These are phyloP conservation scores for Andrena dorsata DNA, from an alignment of 2,888 invertebrate species.

Conservation along the genomic window DNA sequence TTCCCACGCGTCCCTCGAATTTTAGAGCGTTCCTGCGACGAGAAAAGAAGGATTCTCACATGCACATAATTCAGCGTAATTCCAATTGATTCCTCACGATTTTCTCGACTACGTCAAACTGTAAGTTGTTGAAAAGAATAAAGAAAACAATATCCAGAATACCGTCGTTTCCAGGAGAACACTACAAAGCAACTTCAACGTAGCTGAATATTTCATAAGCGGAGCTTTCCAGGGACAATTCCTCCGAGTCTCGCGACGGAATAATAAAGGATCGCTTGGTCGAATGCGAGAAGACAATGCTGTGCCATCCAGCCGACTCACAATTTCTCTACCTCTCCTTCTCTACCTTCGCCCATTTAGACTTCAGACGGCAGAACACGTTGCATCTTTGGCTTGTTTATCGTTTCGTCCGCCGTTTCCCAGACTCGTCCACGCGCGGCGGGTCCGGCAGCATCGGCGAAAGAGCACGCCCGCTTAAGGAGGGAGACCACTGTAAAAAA, in stretches of 20 bases:
- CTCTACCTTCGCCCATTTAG: conserved; percentile 20
- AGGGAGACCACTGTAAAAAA: too few relatives aligned
- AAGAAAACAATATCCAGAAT: background rate
- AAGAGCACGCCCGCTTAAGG: conserved; percentile 9
- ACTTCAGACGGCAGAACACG: conserved; percentile 44
- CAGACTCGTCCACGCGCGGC: conserved; percentile 33
- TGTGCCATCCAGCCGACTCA: conserved; percentile 16
- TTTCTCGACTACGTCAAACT: conserved; percentile 1
- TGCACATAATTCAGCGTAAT: background rate
- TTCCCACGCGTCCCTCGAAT: conserved; percentile 2
- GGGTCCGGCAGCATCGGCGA: conserved; percentile 5
- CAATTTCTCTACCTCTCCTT: conserved; percentile 13
- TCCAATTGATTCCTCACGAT: conserved; percentile 8
- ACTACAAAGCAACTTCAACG: conserved; percentile 32
- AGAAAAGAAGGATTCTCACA: conserved; percentile 18
- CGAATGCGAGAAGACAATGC: conserved; percentile 5
- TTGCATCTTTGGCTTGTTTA: conserved; percentile 66
- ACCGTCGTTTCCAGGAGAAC: conserved; percentile 17
- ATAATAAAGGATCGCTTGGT: conserved; percentile 4
- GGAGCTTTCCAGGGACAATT: background rate
- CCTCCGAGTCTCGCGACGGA: background rate
- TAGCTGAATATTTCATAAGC: background rate
- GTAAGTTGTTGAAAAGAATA: background rate
- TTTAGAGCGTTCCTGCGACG: conserved; percentile 6
- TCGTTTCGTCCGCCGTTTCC: conserved; percentile 20